A percentile compares a stretch with the other conserved stretches of the same genome.
phyloP scores from a whole-genome alignment of 2,797 vertebrate species.

The Eulemur albifrons region DNA sequence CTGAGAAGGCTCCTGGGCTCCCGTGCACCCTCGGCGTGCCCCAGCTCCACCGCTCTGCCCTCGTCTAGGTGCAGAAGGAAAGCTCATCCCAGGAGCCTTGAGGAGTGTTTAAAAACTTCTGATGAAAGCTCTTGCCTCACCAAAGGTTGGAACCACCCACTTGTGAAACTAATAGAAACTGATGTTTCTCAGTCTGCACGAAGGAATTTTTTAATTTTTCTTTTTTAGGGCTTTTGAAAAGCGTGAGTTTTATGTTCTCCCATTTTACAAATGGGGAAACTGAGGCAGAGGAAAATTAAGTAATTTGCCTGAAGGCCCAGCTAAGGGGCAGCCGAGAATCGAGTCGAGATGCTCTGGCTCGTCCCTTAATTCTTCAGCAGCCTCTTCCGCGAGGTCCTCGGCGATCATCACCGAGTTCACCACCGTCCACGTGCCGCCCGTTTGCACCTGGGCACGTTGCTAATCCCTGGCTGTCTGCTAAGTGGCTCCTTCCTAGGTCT shows the following conservation, averaged over 20 bases:
- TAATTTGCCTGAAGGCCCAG: neutral
- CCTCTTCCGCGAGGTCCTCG: neutral
- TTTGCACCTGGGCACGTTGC: neutral
- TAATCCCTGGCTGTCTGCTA: neutral
- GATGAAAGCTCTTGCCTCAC: neutral
- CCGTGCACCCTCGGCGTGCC: too few species aligned
- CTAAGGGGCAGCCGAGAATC: neutral
- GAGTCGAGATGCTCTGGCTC: neutral
- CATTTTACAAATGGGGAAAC: neutral
- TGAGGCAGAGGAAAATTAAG: neutral
- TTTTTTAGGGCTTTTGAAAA: neutral
- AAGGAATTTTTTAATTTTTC: neutral
- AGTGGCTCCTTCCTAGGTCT: accelerated
- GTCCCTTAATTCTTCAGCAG: neutral
- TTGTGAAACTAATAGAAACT: neutral
- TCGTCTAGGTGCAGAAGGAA: too few species aligned
- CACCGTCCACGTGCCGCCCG: accelerated
- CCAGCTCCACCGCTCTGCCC: accelerated
- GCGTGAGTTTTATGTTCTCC: neutral
- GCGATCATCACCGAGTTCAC: neutral
- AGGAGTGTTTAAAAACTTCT: neutral
- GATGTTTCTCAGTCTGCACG: neutral
- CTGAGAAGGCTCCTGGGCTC: neutral
- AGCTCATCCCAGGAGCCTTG: neutral
- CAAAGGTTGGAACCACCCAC: neutral